Conservation (phyloP, 2,113 vertebrate species). For the Anguilla rostrata region DNA sequence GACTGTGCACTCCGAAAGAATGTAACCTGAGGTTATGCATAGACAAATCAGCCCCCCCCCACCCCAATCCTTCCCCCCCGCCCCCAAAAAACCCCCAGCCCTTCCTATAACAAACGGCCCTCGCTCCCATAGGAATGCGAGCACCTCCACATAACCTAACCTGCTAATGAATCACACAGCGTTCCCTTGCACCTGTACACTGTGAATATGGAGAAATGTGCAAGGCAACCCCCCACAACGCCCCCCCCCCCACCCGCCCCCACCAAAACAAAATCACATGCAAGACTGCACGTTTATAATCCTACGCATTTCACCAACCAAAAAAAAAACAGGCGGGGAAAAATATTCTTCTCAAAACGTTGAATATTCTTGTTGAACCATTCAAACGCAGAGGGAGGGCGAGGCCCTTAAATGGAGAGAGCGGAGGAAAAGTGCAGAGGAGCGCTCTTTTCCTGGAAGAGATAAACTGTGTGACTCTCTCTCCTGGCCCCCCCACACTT, state of each 20-base stretch:
- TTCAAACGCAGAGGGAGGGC: not conserved
- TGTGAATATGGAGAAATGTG: not conserved
- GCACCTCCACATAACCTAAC: not conserved
- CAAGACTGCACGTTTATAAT: too few relatives aligned
- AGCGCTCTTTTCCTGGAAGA: not conserved
- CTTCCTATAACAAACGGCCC: slow-evolving; percentile 37
- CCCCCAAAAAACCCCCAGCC: slow-evolving; percentile 18
- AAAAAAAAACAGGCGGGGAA: too few relatives aligned
- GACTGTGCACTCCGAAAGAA: slow-evolving; percentile 34
- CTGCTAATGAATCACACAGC: slow-evolving; percentile 16
- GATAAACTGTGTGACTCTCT: not conserved
- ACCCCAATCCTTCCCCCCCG: not conserved
- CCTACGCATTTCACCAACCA: too few relatives aligned
- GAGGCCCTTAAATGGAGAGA: not conserved
- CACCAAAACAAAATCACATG: too few relatives aligned
- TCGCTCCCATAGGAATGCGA: slow-evolving; percentile 6
- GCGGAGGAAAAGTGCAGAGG: not conserved
- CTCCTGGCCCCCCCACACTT: not conserved
- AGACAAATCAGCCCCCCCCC: slow-evolving; percentile 25
- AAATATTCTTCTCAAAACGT: not conserved
- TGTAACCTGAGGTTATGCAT: slow-evolving; percentile 51
- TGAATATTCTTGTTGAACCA: not conserved
- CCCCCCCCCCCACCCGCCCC: too few relatives aligned
- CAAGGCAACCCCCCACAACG: too few relatives aligned
- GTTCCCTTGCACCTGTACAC: not conserved